These are phyloP conservation scores for Dryobota labecula DNA, from an alignment of 2,888 invertebrate genomes.

Conservation along the genomic window DNA sequence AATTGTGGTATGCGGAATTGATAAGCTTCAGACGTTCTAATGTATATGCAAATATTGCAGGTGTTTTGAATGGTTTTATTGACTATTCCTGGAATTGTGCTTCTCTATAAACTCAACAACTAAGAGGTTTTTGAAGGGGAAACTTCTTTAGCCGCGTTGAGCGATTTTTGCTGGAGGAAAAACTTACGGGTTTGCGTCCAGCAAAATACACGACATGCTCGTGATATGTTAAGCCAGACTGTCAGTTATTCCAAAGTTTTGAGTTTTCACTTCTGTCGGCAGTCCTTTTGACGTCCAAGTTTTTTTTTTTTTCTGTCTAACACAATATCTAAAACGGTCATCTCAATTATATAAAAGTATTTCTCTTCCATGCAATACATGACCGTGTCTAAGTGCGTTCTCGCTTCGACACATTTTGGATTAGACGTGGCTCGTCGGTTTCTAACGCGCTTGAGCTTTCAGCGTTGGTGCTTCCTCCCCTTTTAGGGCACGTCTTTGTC, in stretches of 20 bases:
- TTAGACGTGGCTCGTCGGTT: slow-evolving; percentile 8
- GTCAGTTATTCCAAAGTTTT: too few relatives aligned
- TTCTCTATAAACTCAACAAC: background rate
- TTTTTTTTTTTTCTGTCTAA: too few relatives aligned
- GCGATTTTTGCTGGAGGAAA: too few relatives aligned
- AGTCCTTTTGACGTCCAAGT: too few relatives aligned
- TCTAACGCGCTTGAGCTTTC: slow-evolving; percentile 17
- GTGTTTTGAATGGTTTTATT: background rate
- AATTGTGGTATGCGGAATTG: slow-evolving; percentile 66
- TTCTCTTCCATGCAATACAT: background rate
- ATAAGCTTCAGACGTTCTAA: slow-evolving; percentile 48
- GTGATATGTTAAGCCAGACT: too few relatives aligned
- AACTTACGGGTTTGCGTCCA: too few relatives aligned
- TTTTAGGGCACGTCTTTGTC: slow-evolving; percentile 14
- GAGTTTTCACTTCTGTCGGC: too few relatives aligned
- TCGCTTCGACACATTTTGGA: slow-evolving; percentile 20
- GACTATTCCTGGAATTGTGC: background rate
- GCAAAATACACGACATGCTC: too few relatives aligned
- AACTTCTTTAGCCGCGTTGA: too few relatives aligned
- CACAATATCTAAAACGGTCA: background rate
- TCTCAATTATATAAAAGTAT: background rate
- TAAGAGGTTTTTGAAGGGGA: too few relatives aligned
- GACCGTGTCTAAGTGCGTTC: background rate
- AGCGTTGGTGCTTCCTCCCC: background rate
- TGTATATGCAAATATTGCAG: slow-evolving; percentile 8